Percentiles rank a stretch among this genome's conserved stretches.
These are phyloP conservation scores for Typhlichthys eigenmanni DNA, from an alignment of 2,797 vertebrate genomes.

Conservation along the genomic window DNA sequence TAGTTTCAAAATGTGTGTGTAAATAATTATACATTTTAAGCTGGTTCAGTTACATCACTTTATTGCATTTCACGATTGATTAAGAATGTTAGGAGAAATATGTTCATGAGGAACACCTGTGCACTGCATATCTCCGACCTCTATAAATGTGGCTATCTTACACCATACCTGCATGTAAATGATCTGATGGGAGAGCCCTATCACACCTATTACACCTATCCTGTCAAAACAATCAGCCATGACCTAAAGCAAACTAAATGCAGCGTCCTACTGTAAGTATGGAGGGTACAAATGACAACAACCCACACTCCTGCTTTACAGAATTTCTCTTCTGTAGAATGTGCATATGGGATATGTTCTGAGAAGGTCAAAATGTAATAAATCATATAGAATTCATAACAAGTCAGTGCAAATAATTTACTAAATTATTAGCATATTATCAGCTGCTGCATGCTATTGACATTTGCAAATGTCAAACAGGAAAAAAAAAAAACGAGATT, in stretches of 20 bases:
- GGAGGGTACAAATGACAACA: not conserved
- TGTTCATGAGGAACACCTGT: no score
- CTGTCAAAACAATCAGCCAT: no score
- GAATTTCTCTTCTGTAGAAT: conserved; percentile 7
- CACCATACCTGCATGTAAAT: not conserved
- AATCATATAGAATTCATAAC: conserved; percentile 28
- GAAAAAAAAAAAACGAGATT: conserved; percentile 46
- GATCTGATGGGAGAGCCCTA: not conserved
- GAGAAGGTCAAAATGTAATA: conserved; percentile 33
- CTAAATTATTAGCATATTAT: conserved; percentile 53
- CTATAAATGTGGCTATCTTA: not conserved
- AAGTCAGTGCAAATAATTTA: conserved; percentile 45
- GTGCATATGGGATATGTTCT: conserved; percentile 3
- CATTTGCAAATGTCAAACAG: conserved; percentile 70
- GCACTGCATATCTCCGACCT: not conserved
- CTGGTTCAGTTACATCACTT: no score
- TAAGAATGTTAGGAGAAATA: no score
- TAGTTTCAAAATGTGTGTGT: no score
- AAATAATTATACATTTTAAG: no score
- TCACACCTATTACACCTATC: no score
- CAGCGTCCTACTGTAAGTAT: not conserved
- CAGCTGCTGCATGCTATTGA: conserved; percentile 46
- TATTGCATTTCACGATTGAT: no score
- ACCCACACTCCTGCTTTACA: not conserved
- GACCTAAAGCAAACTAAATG: no score